Conservation (phyloP, 2,113 vertebrate genomes). For the Dryoscopus gambensis region DNA sequence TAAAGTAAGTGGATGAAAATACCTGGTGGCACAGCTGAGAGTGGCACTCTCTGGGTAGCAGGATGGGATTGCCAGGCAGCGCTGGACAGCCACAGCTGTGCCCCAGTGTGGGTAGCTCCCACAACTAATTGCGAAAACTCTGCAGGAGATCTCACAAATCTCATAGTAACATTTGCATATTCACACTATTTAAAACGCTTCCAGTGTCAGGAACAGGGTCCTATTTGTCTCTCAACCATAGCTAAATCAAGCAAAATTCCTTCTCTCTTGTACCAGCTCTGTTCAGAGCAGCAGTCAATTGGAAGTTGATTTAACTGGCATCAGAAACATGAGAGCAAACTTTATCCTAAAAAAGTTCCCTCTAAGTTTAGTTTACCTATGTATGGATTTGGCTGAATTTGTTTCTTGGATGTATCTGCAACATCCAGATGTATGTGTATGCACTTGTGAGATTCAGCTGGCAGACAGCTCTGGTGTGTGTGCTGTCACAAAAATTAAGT, state of each 20-base stretch:
- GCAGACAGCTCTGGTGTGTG: neutral
- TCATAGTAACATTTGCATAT: neutral
- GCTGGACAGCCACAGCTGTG: fast-evolving
- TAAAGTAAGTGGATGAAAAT: neutral
- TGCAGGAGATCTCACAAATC: neutral
- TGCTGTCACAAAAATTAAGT: neutral
- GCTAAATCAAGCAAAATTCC: neutral
- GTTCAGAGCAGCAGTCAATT: neutral
- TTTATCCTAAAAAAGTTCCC: neutral
- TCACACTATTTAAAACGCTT: neutral
- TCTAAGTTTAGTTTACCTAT: neutral
- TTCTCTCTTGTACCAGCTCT: neutral
- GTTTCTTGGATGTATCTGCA: neutral
- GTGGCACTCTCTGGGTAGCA: neutral
- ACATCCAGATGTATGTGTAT: neutral
- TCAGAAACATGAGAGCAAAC: neutral
- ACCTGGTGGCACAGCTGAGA: neutral
- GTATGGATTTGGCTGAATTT: neutral
- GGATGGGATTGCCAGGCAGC: neutral
- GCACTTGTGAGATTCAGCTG: neutral
- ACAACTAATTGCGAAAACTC: neutral
- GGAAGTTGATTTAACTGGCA: neutral
- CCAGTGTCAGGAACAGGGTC: neutral
- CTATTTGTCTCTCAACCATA: neutral
- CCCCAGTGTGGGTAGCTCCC: neutral